These are phyloP conservation scores for Plotosus lineatus DNA, from an alignment of 2,113 vertebrate species.

Conservation along the genomic window DNA sequence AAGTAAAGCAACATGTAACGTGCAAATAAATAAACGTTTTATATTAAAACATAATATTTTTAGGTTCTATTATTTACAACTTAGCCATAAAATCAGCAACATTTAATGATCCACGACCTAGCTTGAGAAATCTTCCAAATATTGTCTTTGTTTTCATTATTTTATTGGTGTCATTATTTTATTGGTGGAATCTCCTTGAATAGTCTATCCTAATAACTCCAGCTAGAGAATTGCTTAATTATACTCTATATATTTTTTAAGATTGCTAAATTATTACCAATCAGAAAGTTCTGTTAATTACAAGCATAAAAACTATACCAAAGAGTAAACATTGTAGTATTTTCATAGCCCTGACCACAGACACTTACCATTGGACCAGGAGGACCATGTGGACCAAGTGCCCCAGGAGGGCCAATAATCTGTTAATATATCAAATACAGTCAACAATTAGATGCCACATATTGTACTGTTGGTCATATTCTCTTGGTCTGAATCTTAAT, in stretches of 20 bases:
- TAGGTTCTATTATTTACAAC: background rate
- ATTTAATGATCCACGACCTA: background rate
- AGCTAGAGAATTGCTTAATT: background rate
- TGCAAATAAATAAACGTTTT: background rate
- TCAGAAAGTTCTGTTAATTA: background rate
- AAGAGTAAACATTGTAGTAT: background rate
- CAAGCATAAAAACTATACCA: slow-evolving; percentile 1
- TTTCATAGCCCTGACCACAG: slow-evolving; percentile 2
- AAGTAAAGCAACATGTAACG: background rate
- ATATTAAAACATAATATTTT: background rate
- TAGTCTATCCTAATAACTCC: slow-evolving; percentile 5
- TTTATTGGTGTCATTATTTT: background rate
- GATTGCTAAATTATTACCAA: background rate
- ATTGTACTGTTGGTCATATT: background rate
- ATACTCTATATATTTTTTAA: background rate
- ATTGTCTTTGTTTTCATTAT: slow-evolving; percentile 2
- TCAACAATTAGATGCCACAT: background rate
- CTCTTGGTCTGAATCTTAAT: background rate
- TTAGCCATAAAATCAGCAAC: background rate
- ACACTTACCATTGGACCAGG: slow-evolving; percentile 94
- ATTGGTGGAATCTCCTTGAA: background rate
- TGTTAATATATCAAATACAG: slow-evolving; percentile 60
- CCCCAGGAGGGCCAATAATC: slow-evolving; percentile 89
- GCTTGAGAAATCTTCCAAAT: background rate
- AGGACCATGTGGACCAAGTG: slow-evolving; percentile 88